Conservation (phyloP, 2,113 vertebrate genomes). For the Taxidea taxus region DNA sequence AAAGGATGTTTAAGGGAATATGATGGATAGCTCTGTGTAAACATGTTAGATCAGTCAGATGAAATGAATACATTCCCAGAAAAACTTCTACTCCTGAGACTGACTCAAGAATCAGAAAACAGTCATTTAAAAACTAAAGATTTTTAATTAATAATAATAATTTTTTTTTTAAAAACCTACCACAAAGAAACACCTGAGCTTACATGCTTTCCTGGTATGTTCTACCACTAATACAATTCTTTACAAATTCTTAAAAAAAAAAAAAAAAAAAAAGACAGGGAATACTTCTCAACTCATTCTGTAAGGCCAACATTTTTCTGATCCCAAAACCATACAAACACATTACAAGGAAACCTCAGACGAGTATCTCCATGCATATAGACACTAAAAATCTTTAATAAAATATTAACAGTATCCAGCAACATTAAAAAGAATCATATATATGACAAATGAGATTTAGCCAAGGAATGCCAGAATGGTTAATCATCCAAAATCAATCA, state of each 20-base stretch:
- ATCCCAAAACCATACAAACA: not conserved
- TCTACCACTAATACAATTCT: not conserved
- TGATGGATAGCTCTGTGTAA: not conserved
- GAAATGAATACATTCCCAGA: not conserved
- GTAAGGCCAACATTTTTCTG: not conserved
- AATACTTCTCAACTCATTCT: not conserved
- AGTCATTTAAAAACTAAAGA: not conserved
- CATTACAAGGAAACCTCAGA: not conserved
- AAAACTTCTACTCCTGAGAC: not conserved
- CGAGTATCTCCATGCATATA: not conserved
- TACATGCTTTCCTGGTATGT: not conserved
- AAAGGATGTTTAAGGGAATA: not conserved
- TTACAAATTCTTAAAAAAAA: not conserved
- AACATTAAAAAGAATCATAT: not conserved
- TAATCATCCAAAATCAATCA: not conserved
- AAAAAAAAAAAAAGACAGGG: not conserved
- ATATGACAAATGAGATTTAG: not conserved
- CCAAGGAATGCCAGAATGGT: not conserved
- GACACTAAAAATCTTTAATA: not conserved
- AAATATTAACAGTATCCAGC: not conserved
- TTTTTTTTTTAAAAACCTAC: not conserved
- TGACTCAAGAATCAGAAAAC: not conserved
- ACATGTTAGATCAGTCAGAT: not conserved
- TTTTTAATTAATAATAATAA: not conserved
- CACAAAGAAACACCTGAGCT: not conserved